These are phyloP conservation scores for Hephaestus fuliginosus DNA, from an alignment of 2,797 vertebrate species.

Conservation along the genomic window DNA sequence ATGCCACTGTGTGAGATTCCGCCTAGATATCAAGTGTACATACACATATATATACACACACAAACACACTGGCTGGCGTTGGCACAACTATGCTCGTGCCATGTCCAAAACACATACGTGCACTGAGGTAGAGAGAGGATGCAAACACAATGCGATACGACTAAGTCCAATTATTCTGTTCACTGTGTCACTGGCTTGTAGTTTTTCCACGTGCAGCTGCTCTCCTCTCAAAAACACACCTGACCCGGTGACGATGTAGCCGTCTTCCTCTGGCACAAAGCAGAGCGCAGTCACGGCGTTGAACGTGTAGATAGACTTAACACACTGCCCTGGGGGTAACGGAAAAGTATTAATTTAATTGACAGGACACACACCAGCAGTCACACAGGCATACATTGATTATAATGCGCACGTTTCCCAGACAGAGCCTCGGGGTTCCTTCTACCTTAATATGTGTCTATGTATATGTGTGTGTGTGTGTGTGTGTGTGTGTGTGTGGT, in stretches of 20 bases:
- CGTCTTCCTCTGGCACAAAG: constrained; percentile 84
- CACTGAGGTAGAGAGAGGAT: neutral
- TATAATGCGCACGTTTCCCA: constrained; percentile 25
- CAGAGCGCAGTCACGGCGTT: constrained; percentile 86
- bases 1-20: constrained; percentile 34
- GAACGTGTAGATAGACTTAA: constrained; percentile 90
- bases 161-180: constrained; percentile 26
- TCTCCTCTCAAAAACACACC: constrained; percentile 64
- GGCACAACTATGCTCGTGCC: neutral
- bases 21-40: constrained; percentile 9
- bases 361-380: constrained; percentile 45
- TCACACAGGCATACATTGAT: constrained; percentile 53
- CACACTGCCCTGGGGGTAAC: constrained; percentile 84
- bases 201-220: constrained; percentile 9
- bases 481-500: constrained; percentile 2
- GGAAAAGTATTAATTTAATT: constrained; percentile 65
- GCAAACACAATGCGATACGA: constrained; percentile 11
- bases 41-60: constrained; percentile 7
- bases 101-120: neutral
- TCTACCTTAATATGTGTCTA: constrained; percentile 23
- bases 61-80: neutral
- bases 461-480: constrained; percentile 8
- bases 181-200: constrained; percentile 18
- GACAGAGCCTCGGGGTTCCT: constrained; percentile 38
- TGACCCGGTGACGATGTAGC: constrained; percentile 87